Percentiles rank a stretch among this genome's conserved stretches.
These are phyloP conservation scores for Rousettus leschenaultii DNA, from an alignment of 2,113 vertebrate species.

Conservation along the genomic window DNA sequence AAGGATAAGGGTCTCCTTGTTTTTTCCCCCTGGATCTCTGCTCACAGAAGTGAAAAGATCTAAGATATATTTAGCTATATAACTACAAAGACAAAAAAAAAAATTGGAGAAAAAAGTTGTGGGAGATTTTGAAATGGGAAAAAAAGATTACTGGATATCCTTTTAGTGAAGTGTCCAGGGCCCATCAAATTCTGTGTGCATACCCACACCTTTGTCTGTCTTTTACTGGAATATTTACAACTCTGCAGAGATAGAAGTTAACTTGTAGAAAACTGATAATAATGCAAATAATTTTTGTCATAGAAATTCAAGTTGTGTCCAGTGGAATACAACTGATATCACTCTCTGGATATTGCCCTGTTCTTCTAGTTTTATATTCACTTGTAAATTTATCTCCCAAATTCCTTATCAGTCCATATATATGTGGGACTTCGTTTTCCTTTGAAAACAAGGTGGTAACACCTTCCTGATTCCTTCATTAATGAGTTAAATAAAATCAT, in stretches of 20 bases:
- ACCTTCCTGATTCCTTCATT: background rate
- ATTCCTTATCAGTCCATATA: background rate
- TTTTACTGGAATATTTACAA: background rate
- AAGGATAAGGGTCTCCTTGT: background rate
- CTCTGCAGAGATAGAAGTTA: background rate
- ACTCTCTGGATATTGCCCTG: background rate
- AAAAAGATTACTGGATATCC: background rate
- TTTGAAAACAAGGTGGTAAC: background rate
- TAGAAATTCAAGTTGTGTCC: background rate
- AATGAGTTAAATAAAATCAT: background rate
- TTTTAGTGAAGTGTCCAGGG: fast-evolving
- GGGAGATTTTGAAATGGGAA: background rate
- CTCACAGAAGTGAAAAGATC: background rate
- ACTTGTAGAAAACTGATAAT: background rate
- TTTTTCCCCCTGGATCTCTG: background rate
- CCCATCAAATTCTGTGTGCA: background rate
- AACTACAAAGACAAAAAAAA: background rate
- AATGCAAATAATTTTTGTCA: background rate
- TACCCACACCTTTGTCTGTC: background rate
- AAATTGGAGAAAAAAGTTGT: background rate
- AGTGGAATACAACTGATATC: background rate
- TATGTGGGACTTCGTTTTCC: background rate
- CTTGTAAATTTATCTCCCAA: background rate
- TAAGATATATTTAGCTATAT: background rate
- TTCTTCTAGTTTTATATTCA: background rate